Evolutionary conservation across 2,888 invertebrate genomes (phyloP).

Genomic region (Lomographa bimaculata): DNA sequence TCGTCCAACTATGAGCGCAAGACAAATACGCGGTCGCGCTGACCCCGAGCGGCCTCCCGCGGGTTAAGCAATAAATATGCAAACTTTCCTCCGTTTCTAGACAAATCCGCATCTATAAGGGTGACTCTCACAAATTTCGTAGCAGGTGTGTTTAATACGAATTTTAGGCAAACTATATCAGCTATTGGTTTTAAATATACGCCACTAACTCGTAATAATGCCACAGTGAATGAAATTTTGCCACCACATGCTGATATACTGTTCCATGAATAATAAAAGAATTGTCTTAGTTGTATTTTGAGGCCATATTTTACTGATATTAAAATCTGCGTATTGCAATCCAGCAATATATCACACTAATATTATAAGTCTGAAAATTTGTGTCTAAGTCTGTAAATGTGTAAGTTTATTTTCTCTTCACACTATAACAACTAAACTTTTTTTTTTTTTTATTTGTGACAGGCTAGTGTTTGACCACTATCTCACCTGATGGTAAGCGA

Average conservation of each 20-base stretch:
- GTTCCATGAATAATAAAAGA: too few relatives aligned
- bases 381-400: too few relatives aligned
- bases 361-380: too few relatives aligned
- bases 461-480: too few relatives aligned
- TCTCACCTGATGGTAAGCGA: too few relatives aligned
- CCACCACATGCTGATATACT: constrained; percentile 17
- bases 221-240: constrained; percentile 11
- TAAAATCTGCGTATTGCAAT: too few relatives aligned
- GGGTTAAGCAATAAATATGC: constrained; percentile 72
- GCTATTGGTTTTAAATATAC: constrained; percentile 45
- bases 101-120: constrained; percentile 65
- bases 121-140: constrained; percentile 57
- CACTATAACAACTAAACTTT: too few relatives aligned
- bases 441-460: too few relatives aligned
- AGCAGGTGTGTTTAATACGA: constrained; percentile 69
- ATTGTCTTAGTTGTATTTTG: too few relatives aligned
- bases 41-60: constrained; percentile 42
- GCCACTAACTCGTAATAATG: constrained; percentile 5
- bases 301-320: too few relatives aligned
- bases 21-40: constrained; percentile 48
- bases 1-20: constrained; percentile 46
- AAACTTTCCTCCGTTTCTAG: constrained; percentile 69
- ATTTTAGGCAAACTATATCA: constrained; percentile 64
- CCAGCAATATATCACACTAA: too few relatives aligned
- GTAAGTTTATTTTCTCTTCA: too few relatives aligned